Base-by-base conservation (phyloP, 2,888 invertebrate species). In the Fabriciana adippe region DNA sequence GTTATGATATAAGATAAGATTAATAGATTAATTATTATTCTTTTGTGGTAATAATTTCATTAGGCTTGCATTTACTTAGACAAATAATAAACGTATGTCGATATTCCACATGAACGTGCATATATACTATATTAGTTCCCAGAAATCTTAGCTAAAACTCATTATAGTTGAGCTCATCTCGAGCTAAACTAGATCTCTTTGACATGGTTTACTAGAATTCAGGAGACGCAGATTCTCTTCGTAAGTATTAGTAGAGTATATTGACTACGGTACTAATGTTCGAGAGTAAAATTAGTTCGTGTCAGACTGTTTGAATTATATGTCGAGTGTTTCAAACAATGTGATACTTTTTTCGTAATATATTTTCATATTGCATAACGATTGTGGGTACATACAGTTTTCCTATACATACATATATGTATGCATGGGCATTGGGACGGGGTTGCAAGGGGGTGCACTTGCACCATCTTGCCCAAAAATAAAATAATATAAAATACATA, bases 171-270 rank as follows among this genome's bases (percentile, higher is more conserved):
- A 61, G 67, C 68, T 69, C 64, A 55, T 47, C 21, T 47, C 57
- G 47, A 67, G 61, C 61, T 54, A 50, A 60, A 63, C 72, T 66
- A 60, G 74, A 73, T 73, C 76, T 78, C 73, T 76, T 76, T 78
- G 77, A 74, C 75, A 75, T 73, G 70, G 71, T 74, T 74, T 75
- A 79, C 77, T 77, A 79, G 78, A 76, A 78, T 81, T 79, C 76
- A 76, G 74, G 68, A 73, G 74, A 73, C 76, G 74, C 75, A 70
- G 72, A 41, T 41, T 41, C 35, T 41, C 11, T 41, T 41, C 35
- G 78, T 81, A 84, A 84, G 84, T 84, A 74, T 67, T n/a, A 50
- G 35, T 51, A 41, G 53, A 56, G 57, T 65, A 61, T 59, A 55
- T 55, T 57, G 41, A 59, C 51, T 16, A 53, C 57, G 50, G 65